Evolutionary conservation across 2,888 invertebrate species (phyloP).

Genomic region (Philereme transversata): DNA sequence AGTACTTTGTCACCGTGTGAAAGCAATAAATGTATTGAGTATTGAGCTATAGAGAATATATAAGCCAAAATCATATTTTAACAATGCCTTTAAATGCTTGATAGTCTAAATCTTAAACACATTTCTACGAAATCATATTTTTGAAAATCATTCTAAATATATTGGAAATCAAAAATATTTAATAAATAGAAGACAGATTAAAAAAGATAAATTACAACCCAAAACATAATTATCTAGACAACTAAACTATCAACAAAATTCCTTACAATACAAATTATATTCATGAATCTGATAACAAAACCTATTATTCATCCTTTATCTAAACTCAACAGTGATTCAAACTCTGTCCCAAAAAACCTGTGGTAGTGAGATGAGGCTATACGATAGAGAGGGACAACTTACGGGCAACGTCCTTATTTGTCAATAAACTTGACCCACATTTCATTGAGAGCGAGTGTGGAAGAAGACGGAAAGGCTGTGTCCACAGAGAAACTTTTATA

Average conservation of each 20-base stretch:
- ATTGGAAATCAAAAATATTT: background rate
- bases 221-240: constrained; percentile 17
- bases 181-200: background rate
- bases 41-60: too few species aligned
- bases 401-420: constrained; percentile 81
- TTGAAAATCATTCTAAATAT: too few species aligned
- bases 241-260: constrained; percentile 20
- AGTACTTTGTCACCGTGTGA: too few species aligned
- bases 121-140: too few species aligned
- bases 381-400: constrained; percentile 42
- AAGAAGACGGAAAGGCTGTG: constrained; percentile 55
- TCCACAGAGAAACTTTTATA: constrained; percentile 33
- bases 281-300: constrained; percentile 22
- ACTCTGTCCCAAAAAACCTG: constrained; percentile 18
- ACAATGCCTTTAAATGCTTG: too few species aligned
- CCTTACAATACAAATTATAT: constrained; percentile 23
- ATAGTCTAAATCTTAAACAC: too few species aligned
- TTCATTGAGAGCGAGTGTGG: constrained; percentile 73
- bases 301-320: constrained; percentile 30
- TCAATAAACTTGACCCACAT: constrained; percentile 83
- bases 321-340: constrained; percentile 22
- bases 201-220: constrained; percentile 11
- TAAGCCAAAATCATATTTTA: too few species aligned
- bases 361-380: constrained; percentile 39
- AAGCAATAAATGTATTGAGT: too few species aligned